phyloP scores from a whole-genome alignment of 2,888 invertebrate genomes.

The Arrhopalites spinosus region DNA sequence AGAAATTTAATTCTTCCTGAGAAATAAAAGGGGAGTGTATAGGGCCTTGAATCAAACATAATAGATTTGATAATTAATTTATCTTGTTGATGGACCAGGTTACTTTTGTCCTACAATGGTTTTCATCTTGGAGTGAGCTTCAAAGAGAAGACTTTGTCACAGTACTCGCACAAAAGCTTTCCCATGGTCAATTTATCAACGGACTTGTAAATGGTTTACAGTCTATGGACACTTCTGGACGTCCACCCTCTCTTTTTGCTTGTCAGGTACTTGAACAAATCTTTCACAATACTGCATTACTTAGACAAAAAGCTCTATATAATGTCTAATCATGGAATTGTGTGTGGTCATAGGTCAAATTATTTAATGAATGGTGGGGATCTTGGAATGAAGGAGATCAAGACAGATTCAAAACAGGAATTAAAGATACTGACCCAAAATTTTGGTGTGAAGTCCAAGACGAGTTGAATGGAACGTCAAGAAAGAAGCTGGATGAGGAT shows the following conservation, averaged over 20 bases:
- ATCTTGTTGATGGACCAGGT: conserved; percentile 41
- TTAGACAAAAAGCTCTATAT: neutral
- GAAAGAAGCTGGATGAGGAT: conserved; percentile 51
- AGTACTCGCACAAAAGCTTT: conserved; percentile 43
- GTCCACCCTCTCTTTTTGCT: conserved; percentile 52
- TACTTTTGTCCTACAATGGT: conserved; percentile 50
- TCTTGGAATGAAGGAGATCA: conserved; percentile 47
- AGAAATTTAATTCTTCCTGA: no score
- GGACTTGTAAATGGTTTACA: conserved; percentile 52
- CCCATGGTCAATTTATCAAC: conserved; percentile 40
- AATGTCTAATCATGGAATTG: neutral
- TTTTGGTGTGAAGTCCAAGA: conserved; percentile 51
- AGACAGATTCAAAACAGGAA: conserved; percentile 39
- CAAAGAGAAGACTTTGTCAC: conserved; percentile 53
- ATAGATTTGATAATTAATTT: neutral
- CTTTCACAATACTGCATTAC: no score
- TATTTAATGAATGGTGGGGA: conserved; percentile 55
- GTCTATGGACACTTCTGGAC: conserved; percentile 44
- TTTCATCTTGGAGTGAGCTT: conserved; percentile 53
- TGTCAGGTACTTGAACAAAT: conserved; percentile 47
- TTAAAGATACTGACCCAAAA: conserved; percentile 49
- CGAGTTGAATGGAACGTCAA: conserved; percentile 47
- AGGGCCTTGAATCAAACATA: neutral
- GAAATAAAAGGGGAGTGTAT: no score
- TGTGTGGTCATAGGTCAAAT: conserved; percentile 46